phyloP scores from a whole-genome alignment of 1,140 invertebrate species.

The Orchestia grillus region DNA sequence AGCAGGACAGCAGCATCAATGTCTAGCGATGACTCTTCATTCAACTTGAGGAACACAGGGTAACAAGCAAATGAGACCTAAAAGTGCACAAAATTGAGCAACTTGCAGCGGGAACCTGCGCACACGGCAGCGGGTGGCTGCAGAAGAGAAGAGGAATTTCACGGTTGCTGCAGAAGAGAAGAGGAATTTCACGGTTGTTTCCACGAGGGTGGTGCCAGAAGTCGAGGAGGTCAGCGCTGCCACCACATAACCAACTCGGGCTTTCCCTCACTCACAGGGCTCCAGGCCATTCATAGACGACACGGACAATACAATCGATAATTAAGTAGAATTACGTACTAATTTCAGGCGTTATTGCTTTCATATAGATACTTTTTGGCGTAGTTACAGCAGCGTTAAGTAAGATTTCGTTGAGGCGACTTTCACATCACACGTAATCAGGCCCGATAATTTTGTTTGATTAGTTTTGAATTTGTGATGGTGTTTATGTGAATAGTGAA shows the following conservation, averaged over 20 bases:
- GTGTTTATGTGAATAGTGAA: neutral
- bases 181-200: too few relatives aligned
- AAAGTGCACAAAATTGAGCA: neutral
- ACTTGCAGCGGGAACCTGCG: too few relatives aligned
- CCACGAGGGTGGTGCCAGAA: too few relatives aligned
- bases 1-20: neutral
- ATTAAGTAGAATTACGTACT: neutral
- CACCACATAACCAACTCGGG: too few relatives aligned
- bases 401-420: neutral
- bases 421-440: neutral
- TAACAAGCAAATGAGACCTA: neutral
- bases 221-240: too few relatives aligned
- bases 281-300: neutral
- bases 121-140: too few relatives aligned
- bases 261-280: neutral
- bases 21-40: neutral
- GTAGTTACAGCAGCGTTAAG: neutral
- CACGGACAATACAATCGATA: neutral
- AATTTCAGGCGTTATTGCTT: neutral
- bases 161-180: too few relatives aligned
- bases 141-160: neutral
- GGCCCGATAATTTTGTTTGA: neutral
- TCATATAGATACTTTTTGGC: neutral
- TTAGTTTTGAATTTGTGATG: neutral
- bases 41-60: neutral